Base-by-base conservation (phyloP, 64 coral and sea anemone genomes). In the Anthopleura sola region DNA sequence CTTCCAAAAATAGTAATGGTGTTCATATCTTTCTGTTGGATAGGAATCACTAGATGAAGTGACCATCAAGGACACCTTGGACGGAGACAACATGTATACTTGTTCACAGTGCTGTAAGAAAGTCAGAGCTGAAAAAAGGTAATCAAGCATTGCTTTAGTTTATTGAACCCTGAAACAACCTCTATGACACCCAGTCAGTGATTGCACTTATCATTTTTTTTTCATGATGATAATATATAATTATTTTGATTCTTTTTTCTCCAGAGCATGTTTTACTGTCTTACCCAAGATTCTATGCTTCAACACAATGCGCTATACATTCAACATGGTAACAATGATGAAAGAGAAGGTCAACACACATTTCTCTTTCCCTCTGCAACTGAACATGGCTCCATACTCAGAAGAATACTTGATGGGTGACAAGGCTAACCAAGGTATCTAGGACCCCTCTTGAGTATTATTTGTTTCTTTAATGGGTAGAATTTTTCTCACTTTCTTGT, bases 251-350 rank as follows among this genome's bases (percentile, higher is more conserved):
- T 32, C 1, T 71, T 12, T n/a, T 71, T 17, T n/a, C 82, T 39
- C 60, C 8, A 99, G 97, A 81, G 97, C 97, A 21, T 99, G 97
- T 83, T 99, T 99, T 80, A 89, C 94, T 80, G 97, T 99, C 24
- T 83, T 99, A 31, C 97, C 97, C 38, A 86, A 93, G 32, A 99
- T 99, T 28, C 90, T 99, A 28, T 99, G 97, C 81, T 99, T 99
- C 85, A 99, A 99, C 93, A 99, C 97, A 0, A 99, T 99, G 97
- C 82, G 97, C 28, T 99, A 99, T 91, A 94, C 97, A 0, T 99
- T 99, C 68, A 99, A 99, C 85, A 99, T 99, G 97, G 97, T 99
- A 47, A 99, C 97, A 2, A 99, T 99, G 97, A 99, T 99, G 97
- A 99, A 99, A 85, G 97, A 99, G 75, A 99, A 99, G 86, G 97